Evolutionary conservation across 2,888 invertebrate species (phyloP), one percentile per base, ranked within the genome.

Genomic region (Drosophila incognita): DNA sequence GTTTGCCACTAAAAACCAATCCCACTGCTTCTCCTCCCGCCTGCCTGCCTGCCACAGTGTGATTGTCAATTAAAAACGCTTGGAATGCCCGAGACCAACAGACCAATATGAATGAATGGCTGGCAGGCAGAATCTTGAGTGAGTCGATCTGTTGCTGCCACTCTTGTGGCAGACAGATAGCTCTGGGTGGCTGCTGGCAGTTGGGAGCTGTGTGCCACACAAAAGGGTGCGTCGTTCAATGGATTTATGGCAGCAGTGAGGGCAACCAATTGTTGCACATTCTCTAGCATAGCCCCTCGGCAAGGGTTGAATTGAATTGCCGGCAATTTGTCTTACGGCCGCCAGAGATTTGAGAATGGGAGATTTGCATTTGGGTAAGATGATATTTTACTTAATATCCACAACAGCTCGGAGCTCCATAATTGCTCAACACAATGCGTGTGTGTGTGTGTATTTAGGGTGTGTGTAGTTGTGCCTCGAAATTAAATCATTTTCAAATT

Each of bases 21-120:
- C 15, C 21, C 21, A 46, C 46, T 46, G 24, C 15, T 24, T 8
- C 46, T 7, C 7, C 13, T 7, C 7, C 21, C 35, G 18, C 33
- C n/a, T 1, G 13, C 27, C 15, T 15, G 58, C 27, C 52, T 56
- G 60, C 78, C 52, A 53, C 67, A 68, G 52, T 84, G 83, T 83
- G 82, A 83, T 86, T 83, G 86, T 83, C 82, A 83, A 83, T 83
- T 83, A 83, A 83, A 82, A 85, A 59, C 77, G 76, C 74, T 82
- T 74, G 72, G 62, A 74, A 69, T 67, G 61, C 57, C 74, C 71
- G 74, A 46, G 24, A 24, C 46, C 24, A 46, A 60, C 74, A 31
- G 72, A 81, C 70, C 82, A 71, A 83, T 69, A 70, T 72, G 77
- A 81, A 80, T 36, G 54, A 18, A 27, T 83, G 58, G 61, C 57